These are phyloP conservation scores for Myiagra hebetior DNA, from an alignment of 2,113 vertebrate species.

Conservation along the genomic window DNA sequence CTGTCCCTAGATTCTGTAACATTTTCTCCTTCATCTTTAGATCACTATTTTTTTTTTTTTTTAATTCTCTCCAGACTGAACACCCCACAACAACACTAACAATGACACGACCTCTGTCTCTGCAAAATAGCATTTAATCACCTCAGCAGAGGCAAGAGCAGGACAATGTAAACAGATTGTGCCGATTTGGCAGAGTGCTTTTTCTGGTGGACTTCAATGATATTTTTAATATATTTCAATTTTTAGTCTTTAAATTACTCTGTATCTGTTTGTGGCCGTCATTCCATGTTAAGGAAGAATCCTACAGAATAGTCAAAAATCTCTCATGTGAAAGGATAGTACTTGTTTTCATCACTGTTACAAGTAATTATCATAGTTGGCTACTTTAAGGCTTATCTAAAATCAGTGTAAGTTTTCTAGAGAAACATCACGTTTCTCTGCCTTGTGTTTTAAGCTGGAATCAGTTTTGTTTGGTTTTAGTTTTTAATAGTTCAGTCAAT, in stretches of 20 bases:
- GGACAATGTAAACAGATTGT: background rate
- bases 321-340: background rate
- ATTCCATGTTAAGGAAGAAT: background rate
- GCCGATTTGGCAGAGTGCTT: background rate
- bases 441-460: background rate
- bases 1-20: background rate
- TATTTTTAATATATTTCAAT: background rate
- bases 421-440: background rate
- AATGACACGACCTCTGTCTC: accelerated
- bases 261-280: background rate
- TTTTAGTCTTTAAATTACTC: background rate
- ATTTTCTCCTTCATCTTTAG: background rate
- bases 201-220: background rate
- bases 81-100: background rate
- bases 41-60: background rate
- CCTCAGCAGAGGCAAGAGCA: background rate
- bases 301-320: background rate
- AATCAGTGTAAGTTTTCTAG: background rate
- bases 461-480: background rate
- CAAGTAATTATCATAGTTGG: background rate
- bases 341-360: background rate
- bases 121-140: background rate
- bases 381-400: background rate
- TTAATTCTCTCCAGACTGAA: background rate
- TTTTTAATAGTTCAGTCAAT: background rate